phyloP scores from a whole-genome alignment of 1,140 invertebrate genomes.

The Antheraea mylitta region DNA sequence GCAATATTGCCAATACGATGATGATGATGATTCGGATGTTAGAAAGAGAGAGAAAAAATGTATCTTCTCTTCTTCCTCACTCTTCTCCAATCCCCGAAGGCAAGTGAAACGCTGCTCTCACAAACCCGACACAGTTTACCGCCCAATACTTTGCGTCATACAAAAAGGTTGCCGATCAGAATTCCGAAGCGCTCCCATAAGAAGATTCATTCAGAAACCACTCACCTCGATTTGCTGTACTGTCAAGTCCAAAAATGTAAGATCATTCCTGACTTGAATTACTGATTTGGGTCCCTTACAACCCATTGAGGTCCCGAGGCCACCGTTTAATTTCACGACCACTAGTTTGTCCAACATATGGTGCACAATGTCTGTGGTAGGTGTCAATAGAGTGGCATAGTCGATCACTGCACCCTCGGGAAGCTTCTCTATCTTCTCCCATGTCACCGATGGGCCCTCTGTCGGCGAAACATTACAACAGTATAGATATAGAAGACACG shows the following conservation, averaged over 20 bases:
- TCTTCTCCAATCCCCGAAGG: too few relatives aligned
- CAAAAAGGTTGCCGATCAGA: too few relatives aligned
- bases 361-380: constrained; percentile 83
- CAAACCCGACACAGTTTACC: too few relatives aligned
- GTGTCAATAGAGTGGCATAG: constrained; percentile 86
- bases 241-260: constrained; percentile 98
- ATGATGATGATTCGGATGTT: too few relatives aligned
- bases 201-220: too few relatives aligned
- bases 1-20: too few relatives aligned
- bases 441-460: constrained; percentile 92
- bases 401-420: constrained; percentile 90
- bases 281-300: constrained; percentile 99
- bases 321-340: constrained; percentile 99
- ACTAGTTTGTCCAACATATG: constrained; percentile 95
- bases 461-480: constrained; percentile 8
- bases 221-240: constrained; percentile 98
- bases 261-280: constrained; percentile 97
- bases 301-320: constrained; percentile 99
- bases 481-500: too few relatives aligned
- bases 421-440: constrained; percentile 95
- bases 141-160: too few relatives aligned
- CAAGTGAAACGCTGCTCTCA: too few relatives aligned
- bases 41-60: too few relatives aligned
- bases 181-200: too few relatives aligned
- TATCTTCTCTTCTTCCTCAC: too few relatives aligned